Base-by-base conservation (phyloP, 2,888 invertebrate species). In the Zhuqinia jingwanae region DNA sequence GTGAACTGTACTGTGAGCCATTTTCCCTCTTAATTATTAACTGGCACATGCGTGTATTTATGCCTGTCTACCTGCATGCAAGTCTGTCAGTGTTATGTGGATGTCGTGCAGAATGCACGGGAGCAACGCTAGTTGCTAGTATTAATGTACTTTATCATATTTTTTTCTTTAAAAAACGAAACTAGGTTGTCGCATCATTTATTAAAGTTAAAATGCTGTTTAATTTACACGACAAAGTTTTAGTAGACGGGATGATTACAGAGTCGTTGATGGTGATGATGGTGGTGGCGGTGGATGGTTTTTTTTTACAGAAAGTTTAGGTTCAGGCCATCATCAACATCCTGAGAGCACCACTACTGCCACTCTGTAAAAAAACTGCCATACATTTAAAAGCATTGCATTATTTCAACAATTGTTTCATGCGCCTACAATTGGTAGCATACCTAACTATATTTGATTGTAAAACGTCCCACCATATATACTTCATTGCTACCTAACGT, bases 131-230 rank as follows among this genome's bases (percentile, higher is more conserved):
- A 36, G 8, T n/a, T n/a, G n/a, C 47, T 73, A 50, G 25, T 56
- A 50, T 47, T 73, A 22, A 75, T 70, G 70, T n/a, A 70, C 70
- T 70, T 70, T 47, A 70, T 70, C 68, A 68, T 68, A 45, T 70
- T 65, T 70, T 47, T 70, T 45, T 70, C 47, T 45, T 47, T 47
- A 70, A 68, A 70, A 47, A 47, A 75, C 17, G 85, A 85, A 85
- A 85, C 68, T 85, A 85, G 85, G 85, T 85, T 85, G 85, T 85
- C 85, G 68, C 77, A 84, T 65, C 36, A 36, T 8, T n/a, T n/a
- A 77, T 75, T 22, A 58, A n/a, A 56, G 36, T 75, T 60, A 20
- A 22, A 63, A 75, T 22, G n/a, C n/a, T n/a, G 56, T 75, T 27
- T 56, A 70, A 70, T 70, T 45, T 47, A 15, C 15, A n/a, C 2